These are phyloP conservation scores for Orycteropus afer DNA, from an alignment of 2,113 vertebrate species.

Conservation along the genomic window DNA sequence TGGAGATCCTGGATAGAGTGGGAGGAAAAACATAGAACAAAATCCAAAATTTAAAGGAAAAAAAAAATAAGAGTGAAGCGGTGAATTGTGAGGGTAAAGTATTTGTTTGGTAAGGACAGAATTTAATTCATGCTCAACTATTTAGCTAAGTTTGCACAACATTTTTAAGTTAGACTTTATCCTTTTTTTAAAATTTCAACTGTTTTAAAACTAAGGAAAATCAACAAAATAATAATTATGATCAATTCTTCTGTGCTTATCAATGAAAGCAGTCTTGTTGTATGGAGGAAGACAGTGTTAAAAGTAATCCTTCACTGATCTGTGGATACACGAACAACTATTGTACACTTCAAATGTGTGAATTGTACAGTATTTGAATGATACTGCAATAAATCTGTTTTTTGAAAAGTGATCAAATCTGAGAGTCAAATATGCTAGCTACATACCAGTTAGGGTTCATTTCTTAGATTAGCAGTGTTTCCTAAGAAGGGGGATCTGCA, in stretches of 20 bases:
- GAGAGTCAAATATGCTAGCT: background rate
- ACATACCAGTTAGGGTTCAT: background rate
- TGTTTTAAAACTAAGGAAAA: constrained; percentile 13
- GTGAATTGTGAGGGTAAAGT: background rate
- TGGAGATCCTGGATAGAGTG: too few species aligned
- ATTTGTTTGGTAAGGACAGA: background rate
- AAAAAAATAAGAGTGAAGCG: background rate
- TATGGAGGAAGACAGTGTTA: background rate
- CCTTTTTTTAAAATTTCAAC: background rate
- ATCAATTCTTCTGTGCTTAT: background rate
- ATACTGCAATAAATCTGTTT: background rate
- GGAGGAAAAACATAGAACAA: too few species aligned
- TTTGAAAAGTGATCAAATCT: background rate
- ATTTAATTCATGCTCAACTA: background rate
- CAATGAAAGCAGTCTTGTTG: background rate
- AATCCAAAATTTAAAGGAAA: too few species aligned
- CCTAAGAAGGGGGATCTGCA: background rate
- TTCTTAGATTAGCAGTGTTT: background rate
- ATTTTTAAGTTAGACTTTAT: constrained; percentile 8
- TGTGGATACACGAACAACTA: background rate
- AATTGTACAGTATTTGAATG: background rate
- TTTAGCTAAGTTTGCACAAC: background rate
- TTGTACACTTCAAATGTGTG: background rate
- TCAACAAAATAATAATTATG: background rate
- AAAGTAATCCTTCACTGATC: background rate